Conservation (phyloP, 2,113 vertebrate genomes). For the Hipposideros armiger region DNA sequence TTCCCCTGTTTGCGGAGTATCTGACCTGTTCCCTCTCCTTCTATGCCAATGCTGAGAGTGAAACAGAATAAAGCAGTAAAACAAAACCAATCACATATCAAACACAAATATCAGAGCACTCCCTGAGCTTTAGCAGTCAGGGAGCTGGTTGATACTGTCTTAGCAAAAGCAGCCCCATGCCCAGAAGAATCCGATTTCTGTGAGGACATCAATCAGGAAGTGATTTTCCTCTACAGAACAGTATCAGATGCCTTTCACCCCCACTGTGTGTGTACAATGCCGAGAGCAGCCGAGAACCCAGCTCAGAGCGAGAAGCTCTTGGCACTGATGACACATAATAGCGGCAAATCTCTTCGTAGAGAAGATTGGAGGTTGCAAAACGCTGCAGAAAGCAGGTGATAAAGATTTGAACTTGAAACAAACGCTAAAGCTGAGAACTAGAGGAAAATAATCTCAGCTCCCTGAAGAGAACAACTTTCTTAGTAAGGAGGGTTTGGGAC, state of each 20-base stretch:
- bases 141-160: not conserved
- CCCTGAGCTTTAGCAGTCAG: not conserved
- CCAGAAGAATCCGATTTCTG: not conserved
- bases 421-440: not conserved
- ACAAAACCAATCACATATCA: slow-evolving; percentile 4
- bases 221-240: not conserved
- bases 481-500: not conserved
- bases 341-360: not conserved
- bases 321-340: not conserved
- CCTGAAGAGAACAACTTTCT: not conserved
- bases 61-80: not conserved
- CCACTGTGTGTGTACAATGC: accelerated
- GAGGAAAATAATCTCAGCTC: not conserved
- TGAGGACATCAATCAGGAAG: not conserved
- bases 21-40: not conserved
- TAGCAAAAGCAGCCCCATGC: not conserved
- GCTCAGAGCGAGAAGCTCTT: not conserved
- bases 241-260: not conserved
- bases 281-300: accelerated
- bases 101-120: not conserved
- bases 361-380: not conserved
- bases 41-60: not conserved
- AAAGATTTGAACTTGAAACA: slow-evolving; percentile 46
- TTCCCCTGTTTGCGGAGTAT: not conserved
- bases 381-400: not conserved